phyloP scores from a whole-genome alignment of 2,797 vertebrate species.

The Garrulus glandarius region DNA sequence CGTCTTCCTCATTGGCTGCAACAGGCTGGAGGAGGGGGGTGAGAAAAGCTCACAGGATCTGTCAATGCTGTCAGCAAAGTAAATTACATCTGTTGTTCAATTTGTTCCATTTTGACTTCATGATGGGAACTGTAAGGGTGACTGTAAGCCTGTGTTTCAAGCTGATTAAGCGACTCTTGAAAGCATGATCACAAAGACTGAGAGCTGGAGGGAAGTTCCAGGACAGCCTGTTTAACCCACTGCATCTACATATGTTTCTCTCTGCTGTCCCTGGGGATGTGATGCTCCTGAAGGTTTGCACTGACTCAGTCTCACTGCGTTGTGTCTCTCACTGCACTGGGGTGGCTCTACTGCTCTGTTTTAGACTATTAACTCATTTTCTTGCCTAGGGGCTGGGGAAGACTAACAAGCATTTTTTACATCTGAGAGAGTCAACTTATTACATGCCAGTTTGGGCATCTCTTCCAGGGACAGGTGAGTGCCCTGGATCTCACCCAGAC shows the following conservation, averaged over 20 bases:
- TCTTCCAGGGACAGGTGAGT: constrained; percentile 20
- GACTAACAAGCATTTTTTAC: not conserved
- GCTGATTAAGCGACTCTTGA: not conserved
- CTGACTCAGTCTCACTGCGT: not conserved
- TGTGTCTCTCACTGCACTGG: not conserved
- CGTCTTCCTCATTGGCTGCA: constrained; percentile 59
- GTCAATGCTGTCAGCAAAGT: constrained; percentile 50
- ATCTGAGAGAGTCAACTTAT: not conserved
- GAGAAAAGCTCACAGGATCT: constrained; percentile 57
- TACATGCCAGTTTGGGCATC: not conserved
- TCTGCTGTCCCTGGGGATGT: not conserved
- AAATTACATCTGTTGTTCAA: constrained; percentile 45
- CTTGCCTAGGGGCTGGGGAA: not conserved
- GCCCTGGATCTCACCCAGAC: not conserved
- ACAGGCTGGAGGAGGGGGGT: constrained; percentile 8
- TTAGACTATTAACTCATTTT: not conserved
- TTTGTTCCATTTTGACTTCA: constrained; percentile 3
- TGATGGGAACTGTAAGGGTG: not conserved
- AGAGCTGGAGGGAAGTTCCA: not conserved
- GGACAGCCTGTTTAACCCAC: not conserved
- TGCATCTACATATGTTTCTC: not conserved
- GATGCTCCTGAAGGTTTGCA: not conserved
- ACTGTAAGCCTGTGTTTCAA: not conserved
- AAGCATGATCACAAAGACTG: not conserved
- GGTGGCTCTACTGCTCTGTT: not conserved